phyloP scores from a whole-genome alignment of 2,888 invertebrate genomes.

The Macropis europaea region DNA sequence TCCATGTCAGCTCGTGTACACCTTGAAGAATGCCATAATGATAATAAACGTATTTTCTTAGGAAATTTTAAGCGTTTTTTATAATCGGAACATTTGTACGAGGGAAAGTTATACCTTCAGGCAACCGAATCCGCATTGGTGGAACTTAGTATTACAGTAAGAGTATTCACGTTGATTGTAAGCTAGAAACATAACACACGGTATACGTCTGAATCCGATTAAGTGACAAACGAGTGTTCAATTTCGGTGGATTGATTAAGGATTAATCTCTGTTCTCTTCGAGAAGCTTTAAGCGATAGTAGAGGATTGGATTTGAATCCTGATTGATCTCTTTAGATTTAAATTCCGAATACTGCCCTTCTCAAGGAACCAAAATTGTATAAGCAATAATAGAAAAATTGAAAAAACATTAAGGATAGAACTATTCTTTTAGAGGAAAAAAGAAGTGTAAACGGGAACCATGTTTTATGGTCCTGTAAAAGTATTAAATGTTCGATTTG shows the following conservation, averaged over 20 bases:
- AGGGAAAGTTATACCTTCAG: neutral
- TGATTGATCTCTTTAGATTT: neutral
- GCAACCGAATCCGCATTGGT: neutral
- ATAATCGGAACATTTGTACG: constrained; percentile 10
- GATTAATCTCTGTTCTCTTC: neutral
- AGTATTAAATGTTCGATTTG: constrained; percentile 2
- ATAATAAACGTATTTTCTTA: constrained; percentile 35
- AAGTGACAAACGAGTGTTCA: neutral
- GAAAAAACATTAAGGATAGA: neutral
- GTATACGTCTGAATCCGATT: neutral
- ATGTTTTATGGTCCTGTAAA: neutral
- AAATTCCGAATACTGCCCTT: neutral
- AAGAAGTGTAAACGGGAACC: neutral
- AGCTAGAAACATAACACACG: neutral
- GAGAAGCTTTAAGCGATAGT: neutral
- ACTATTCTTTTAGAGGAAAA: neutral
- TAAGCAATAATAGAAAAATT: neutral
- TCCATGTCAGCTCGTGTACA: constrained; percentile 29
- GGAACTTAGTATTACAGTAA: constrained; percentile 13
- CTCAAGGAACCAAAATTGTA: neutral
- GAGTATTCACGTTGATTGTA: constrained; percentile 14
- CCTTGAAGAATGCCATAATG: constrained; percentile 46
- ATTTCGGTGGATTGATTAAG: neutral
- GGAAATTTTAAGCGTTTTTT: constrained; percentile 17
- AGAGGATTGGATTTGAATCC: neutral